Conservation (phyloP, 2,113 vertebrate genomes). For the Parus major region DNA sequence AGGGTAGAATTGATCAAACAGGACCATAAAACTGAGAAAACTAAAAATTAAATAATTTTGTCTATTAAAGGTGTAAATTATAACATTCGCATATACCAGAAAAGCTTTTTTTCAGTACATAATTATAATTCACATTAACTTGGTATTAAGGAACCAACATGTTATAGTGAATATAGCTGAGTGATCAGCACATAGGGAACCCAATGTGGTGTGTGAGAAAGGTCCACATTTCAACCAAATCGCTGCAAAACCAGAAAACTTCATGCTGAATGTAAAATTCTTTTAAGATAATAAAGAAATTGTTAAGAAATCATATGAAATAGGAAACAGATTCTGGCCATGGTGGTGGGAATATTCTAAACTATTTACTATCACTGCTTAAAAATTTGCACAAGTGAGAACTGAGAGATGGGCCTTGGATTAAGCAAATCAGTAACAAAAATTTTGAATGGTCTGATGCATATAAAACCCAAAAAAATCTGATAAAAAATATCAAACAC, state of each 20-base stretch:
- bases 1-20: neutral
- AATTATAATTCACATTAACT: neutral
- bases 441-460: neutral
- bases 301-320: neutral
- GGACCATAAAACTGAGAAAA: neutral
- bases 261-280: neutral
- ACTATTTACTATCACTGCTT: neutral
- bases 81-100: neutral
- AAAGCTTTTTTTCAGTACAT: neutral
- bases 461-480: neutral
- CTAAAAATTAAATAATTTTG: neutral
- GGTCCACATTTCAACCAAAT: neutral
- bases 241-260: neutral
- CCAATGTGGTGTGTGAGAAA: neutral
- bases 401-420: neutral
- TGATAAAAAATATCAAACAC: neutral
- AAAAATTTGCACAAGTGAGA: neutral
- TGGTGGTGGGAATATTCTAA: neutral
- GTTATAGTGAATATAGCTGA: neutral
- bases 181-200: neutral
- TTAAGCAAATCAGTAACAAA: neutral
- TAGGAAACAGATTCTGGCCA: neutral
- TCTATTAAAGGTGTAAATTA: neutral
- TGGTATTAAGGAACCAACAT: neutral
- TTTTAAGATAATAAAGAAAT: neutral